A percentile compares a stretch with the other conserved stretches of the same genome.
Evolutionary conservation across 2,113 vertebrate genomes (phyloP).

Genomic region (Marcusenius ussheri): DNA sequence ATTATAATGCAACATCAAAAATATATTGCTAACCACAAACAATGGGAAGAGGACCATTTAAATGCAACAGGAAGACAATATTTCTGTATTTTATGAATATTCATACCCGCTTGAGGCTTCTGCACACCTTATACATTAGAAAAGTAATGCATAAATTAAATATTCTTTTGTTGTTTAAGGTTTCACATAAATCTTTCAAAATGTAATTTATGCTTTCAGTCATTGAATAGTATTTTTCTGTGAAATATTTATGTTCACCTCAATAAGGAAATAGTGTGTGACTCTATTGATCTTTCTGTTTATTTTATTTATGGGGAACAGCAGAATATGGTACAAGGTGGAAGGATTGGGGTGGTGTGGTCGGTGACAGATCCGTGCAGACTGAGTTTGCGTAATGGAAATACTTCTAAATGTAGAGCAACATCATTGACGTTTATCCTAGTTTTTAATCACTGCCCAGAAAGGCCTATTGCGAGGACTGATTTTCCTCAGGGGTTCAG

Average conservation of each 20-base stretch:
- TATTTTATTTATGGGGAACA: slow-evolving; percentile 3
- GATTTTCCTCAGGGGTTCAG: not conserved
- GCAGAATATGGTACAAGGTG: not conserved
- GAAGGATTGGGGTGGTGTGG: not conserved
- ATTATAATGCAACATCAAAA: not conserved
- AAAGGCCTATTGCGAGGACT: not conserved
- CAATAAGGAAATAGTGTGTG: not conserved
- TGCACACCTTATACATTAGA: not conserved
- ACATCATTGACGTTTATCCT: not conserved
- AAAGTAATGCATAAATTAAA: not conserved
- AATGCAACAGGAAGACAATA: not conserved
- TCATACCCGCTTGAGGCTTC: not conserved
- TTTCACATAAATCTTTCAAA: not conserved
- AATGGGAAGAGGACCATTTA: not conserved
- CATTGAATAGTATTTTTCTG: not conserved
- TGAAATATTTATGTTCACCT: not conserved
- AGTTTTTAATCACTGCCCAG: not conserved
- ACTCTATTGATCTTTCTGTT: not conserved
- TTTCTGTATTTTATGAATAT: not conserved
- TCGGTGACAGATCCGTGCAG: not conserved
- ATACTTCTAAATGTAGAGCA: not conserved
- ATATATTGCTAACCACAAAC: not conserved
- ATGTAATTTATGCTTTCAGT: not conserved
- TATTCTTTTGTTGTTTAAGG: not conserved
- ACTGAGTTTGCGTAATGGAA: not conserved